Base-by-base conservation (phyloP, 2,888 invertebrate species). In the Iselma pallidipennis region DNA sequence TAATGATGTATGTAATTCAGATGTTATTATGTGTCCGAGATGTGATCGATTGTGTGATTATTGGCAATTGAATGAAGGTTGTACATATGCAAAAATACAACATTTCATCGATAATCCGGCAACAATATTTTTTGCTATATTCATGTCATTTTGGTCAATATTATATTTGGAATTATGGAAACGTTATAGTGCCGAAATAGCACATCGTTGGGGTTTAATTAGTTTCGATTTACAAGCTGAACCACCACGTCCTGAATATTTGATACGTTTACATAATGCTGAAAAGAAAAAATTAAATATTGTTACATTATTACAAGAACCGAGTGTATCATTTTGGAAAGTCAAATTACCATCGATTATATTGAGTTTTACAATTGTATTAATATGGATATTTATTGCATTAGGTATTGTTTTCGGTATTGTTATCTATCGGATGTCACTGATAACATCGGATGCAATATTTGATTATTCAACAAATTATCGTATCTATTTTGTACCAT, bases 151-250 rank as follows among this genome's bases (percentile, higher is more conserved):
- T 63, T 94, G 94, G 94, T 86, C 90, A 65, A 86, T 91, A 1
- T 77, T 91, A 45, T 94, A 93, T 81, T 82, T 93, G 72, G 94
- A 94, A 79, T 82, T 92, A 64, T 94, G 94, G 94, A 93, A 92
- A 77, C 83, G 93, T 21, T 91, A 91, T 77, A 89, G 91, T 53
- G 88, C 90, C 2, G 88, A 88, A 71, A 85, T 94, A 63, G 87
- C 90, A n/a, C 92, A 93, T 79, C 69, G 89, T 65, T 94, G 94
- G 94, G 94, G 93, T 68, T 83, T 93, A 21, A 87, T 88, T 0
- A 89, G 89, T 42, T 92, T 90, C 79, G 91, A 90, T 72, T 82
- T 87, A 29, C 84, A 86, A 67, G 87, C 91, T 61, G 92, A 92
- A 78, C 91, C 91, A 73, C 92, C 92, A 1, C 81, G 92, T 59